Conservation (phyloP, 2,113 vertebrate genomes). For the Delphinus delphis region DNA sequence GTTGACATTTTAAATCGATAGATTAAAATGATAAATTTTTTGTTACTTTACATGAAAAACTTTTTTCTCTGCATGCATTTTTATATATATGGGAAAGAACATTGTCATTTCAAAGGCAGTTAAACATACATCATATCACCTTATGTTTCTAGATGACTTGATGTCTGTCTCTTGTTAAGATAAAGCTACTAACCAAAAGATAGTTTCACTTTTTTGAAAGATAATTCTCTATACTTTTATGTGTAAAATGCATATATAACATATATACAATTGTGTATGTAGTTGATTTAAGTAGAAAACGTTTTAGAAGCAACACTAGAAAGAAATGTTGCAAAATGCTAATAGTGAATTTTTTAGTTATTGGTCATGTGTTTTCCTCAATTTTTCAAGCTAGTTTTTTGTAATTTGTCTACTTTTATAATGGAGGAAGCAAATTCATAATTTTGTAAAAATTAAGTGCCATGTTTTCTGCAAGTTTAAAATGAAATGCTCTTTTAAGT, state of each 20-base stretch:
- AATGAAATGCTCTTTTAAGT: slow-evolving; percentile 33
- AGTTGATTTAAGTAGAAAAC: neutral
- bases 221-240: neutral
- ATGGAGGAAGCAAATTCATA: slow-evolving; percentile 4
- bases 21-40: slow-evolving; percentile 7
- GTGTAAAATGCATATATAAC: neutral
- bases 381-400: neutral
- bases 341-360: neutral
- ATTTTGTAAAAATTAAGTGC: slow-evolving; percentile 12
- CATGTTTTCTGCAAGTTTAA: slow-evolving; percentile 28
- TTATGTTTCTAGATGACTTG: neutral
- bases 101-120: neutral
- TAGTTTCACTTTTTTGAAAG: slow-evolving; percentile 45
- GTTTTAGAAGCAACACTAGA: neutral
- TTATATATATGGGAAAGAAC: neutral
- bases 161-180: neutral
- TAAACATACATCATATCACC: neutral
- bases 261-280: neutral
- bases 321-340: neutral
- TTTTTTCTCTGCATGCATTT: neutral
- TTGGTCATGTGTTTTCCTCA: neutral
- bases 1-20: neutral
- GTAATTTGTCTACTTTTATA: neutral
- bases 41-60: neutral
- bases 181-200: neutral